Evolutionary conservation across 2,113 vertebrate genomes (phyloP).

Genomic region (Lagenorhynchus albirostris): DNA sequence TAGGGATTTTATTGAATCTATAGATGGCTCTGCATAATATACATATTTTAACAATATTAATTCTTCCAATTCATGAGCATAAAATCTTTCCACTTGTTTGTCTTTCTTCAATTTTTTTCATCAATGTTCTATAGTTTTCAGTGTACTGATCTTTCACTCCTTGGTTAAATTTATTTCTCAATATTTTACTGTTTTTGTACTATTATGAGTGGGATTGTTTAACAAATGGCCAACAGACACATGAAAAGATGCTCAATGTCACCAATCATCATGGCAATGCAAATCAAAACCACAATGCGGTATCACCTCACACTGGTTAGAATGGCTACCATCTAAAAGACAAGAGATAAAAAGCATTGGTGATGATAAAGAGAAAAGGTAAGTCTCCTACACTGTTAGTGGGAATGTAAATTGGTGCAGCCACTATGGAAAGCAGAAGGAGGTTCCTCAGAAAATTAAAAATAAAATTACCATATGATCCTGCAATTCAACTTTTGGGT

Average conservation of each 20-base stretch:
- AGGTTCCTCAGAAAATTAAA: not conserved
- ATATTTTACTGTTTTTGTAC: too few species aligned
- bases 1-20: not conserved
- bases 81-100: not conserved
- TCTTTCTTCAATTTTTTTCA: not conserved
- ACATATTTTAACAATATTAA: not conserved
- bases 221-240: too few species aligned
- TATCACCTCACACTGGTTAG: not conserved
- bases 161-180: too few species aligned
- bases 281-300: not conserved
- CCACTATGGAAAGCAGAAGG: not conserved
- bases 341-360: too few species aligned
- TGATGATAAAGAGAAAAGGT: not conserved
- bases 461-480: not conserved
- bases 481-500: not conserved
- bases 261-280: not conserved
- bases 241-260: not conserved
- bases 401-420: not conserved
- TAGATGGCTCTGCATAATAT: not conserved
- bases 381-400: not conserved
- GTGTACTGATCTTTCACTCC: not conserved
- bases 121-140: not conserved
- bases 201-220: too few species aligned
- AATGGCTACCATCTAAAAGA: not conserved
- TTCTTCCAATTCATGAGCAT: not conserved